Percentiles rank a stretch among this genome's conserved stretches.
Evolutionary conservation across 2,797 vertebrate genomes (phyloP).

Genomic region (Onychomys leucogaster): DNA sequence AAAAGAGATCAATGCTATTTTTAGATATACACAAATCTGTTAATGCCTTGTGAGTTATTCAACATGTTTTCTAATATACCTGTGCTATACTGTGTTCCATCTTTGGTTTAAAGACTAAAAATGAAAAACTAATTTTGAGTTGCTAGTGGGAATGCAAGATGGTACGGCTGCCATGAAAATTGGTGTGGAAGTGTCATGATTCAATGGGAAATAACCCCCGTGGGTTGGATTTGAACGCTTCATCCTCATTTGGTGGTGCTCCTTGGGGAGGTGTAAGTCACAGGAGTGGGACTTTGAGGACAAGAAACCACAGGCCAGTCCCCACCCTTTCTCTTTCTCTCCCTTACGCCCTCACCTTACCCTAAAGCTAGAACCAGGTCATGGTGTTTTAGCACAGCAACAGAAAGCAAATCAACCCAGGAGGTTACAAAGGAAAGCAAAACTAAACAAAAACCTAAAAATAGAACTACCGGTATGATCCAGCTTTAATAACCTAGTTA

Average conservation of each 20-base stretch:
- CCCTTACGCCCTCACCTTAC: no score
- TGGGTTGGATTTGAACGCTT: background rate
- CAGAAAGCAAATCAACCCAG: background rate
- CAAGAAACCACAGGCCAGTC: background rate
- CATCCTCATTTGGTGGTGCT: background rate
- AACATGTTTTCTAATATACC: slow-evolving; percentile 35
- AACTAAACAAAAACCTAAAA: background rate
- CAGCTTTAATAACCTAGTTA: background rate
- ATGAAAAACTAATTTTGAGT: background rate
- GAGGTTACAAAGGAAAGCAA: background rate
- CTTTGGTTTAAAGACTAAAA: slow-evolving; percentile 3
- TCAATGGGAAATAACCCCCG: background rate
- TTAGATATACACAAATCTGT: slow-evolving; percentile 42
- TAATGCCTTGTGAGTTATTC: slow-evolving; percentile 21
- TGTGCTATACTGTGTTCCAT: background rate
- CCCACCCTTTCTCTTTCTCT: background rate
- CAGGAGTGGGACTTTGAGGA: background rate
- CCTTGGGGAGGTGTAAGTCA: background rate
- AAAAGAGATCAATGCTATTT: slow-evolving; percentile 28
- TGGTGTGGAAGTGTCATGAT: background rate
- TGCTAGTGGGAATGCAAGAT: background rate
- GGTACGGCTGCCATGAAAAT: background rate
- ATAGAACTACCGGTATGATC: background rate
- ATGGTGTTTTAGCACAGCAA: background rate
- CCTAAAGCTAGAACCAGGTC: background rate